phyloP scores from a whole-genome alignment of 2,888 invertebrate genomes.

The Acleris sparsana region DNA sequence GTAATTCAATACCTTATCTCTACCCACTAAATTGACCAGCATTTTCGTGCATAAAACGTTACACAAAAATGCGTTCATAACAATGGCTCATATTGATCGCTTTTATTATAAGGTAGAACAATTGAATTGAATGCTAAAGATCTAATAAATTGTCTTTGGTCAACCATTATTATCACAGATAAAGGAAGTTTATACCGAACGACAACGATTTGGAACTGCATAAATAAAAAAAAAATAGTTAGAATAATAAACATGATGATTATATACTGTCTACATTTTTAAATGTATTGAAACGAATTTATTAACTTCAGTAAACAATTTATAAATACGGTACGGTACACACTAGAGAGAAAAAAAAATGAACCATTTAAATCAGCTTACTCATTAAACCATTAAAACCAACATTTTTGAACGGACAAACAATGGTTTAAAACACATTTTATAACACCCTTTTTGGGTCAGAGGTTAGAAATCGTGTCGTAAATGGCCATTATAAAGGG shows the following conservation, averaged over 20 bases:
- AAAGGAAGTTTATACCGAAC: conserved; percentile 5
- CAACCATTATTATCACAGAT: conserved; percentile 20
- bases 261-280: too few relatives aligned
- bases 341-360: too few relatives aligned
- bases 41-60: neutral
- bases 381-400: too few relatives aligned
- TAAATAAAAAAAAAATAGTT: too few relatives aligned
- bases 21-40: neutral
- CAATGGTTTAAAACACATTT: neutral
- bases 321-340: too few relatives aligned
- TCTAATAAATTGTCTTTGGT: conserved; percentile 27
- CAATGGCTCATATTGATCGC: neutral
- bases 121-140: conserved; percentile 31
- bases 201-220: neutral
- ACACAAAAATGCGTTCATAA: neutral
- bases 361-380: too few relatives aligned
- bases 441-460: neutral
- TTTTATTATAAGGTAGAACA: conserved; percentile 20
- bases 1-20: neutral
- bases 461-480: neutral
- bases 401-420: neutral
- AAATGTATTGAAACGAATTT: too few relatives aligned
- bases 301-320: too few relatives aligned
- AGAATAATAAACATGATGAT: too few relatives aligned
- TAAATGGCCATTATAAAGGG: neutral